A percentile compares a stretch with the other conserved stretches of the same genome.
Evolutionary conservation across 1,140 invertebrate species (phyloP).

Genomic region (Berghia stephanieae): DNA sequence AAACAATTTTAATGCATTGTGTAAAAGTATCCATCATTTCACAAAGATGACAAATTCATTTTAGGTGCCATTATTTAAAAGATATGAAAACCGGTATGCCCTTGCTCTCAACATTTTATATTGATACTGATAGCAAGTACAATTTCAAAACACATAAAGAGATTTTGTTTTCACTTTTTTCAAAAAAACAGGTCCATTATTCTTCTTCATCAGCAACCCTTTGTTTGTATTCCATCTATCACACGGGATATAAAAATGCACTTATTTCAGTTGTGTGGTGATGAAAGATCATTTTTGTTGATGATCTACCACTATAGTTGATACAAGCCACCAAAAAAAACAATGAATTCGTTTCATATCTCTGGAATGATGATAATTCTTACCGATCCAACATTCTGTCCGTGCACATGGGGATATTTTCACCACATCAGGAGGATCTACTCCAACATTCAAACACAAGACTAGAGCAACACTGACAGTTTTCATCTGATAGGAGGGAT

Average conservation of each 20-base stretch:
- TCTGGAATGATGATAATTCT: constrained; percentile 39
- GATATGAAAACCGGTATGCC: too few species aligned
- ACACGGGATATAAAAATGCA: background rate
- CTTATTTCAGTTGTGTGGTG: background rate
- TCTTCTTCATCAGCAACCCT: too few species aligned
- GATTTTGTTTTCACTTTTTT: too few species aligned
- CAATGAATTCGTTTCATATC: background rate
- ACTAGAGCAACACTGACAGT: constrained; percentile 99
- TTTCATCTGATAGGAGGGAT: constrained; percentile 62
- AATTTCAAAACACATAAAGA: too few species aligned
- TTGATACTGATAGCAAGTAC: too few species aligned
- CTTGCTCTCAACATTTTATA: too few species aligned
- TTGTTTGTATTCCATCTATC: too few species aligned
- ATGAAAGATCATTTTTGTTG: background rate
- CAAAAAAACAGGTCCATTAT: too few species aligned
- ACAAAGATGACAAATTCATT: too few species aligned
- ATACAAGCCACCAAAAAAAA: background rate
- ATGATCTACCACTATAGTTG: background rate
- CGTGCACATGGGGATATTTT: constrained; percentile 96
- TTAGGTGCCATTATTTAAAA: too few species aligned
- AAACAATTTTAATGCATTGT: too few species aligned
- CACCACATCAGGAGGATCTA: constrained; percentile 97
- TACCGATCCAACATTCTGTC: constrained; percentile 97
- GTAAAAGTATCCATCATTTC: too few species aligned
- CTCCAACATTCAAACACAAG: constrained; percentile 96